These are phyloP conservation scores for Halichoeres trimaculatus DNA, from an alignment of 2,113 vertebrate genomes.

Conservation along the genomic window DNA sequence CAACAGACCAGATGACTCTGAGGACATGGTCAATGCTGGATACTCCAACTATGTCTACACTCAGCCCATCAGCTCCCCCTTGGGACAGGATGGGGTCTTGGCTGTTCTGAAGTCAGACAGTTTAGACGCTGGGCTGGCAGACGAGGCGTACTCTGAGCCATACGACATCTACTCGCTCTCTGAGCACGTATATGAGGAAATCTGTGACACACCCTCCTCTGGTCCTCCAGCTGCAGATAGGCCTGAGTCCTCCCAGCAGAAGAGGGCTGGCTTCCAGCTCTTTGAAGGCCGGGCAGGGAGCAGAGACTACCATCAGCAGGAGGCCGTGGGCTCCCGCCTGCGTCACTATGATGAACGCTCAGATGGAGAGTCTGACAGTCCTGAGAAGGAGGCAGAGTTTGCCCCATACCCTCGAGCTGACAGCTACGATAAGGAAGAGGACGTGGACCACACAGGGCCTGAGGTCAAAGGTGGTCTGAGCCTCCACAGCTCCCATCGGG, in stretches of 20 bases:
- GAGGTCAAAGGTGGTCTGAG: slow-evolving; percentile 92
- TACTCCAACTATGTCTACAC: slow-evolving; percentile 92
- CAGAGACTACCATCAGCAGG: slow-evolving; percentile 90
- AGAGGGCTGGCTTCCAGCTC: slow-evolving; percentile 83
- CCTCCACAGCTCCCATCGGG: slow-evolving; percentile 83
- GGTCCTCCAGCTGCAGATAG: slow-evolving; percentile 7
- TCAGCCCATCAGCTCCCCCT: slow-evolving; percentile 81
- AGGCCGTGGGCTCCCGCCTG: slow-evolving; percentile 92
- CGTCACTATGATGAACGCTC: slow-evolving; percentile 96
- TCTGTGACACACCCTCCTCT: slow-evolving; percentile 82
- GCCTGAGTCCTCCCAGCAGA: slow-evolving; percentile 66
- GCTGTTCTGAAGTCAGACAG: slow-evolving; percentile 32
- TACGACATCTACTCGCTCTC: slow-evolving; percentile 90
- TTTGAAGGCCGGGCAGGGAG: slow-evolving; percentile 83
- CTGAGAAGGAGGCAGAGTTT: slow-evolving; percentile 96
- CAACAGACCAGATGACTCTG: slow-evolving; percentile 84
- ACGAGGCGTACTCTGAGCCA: slow-evolving; percentile 91
- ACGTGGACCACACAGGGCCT: slow-evolving; percentile 89
- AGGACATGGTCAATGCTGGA: slow-evolving; percentile 86
- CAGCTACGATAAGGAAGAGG: slow-evolving; percentile 95
- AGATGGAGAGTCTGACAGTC: slow-evolving; percentile 95
- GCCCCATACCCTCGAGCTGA: slow-evolving; percentile 93
- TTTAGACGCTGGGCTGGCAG: slow-evolving; percentile 56
- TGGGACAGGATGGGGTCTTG: slow-evolving; percentile 49
- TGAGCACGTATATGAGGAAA: slow-evolving; percentile 97